Evolutionary conservation across 2,113 vertebrate genomes (phyloP).

Genomic region (Puma concolor): DNA sequence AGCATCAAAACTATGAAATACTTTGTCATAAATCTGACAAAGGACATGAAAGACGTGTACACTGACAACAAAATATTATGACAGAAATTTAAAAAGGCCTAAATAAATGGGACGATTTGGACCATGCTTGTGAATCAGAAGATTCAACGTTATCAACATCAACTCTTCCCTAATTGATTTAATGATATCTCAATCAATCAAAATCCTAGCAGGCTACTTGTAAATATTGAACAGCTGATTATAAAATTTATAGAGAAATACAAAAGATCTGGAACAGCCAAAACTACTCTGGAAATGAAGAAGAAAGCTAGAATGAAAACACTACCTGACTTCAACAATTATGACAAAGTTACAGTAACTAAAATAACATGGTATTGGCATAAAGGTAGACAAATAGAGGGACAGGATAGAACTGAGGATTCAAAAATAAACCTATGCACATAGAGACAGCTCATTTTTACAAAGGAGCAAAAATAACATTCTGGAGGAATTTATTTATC

Average conservation of each 20-base stretch:
- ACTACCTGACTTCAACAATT: neutral
- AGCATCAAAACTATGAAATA: neutral
- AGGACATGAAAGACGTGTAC: neutral
- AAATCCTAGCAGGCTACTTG: neutral
- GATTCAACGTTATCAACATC: neutral
- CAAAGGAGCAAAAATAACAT: neutral
- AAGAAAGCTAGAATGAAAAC: neutral
- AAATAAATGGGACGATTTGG: neutral
- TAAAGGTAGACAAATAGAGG: neutral
- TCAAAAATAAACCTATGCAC: neutral
- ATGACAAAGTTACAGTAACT: neutral
- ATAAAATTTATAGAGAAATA: neutral
- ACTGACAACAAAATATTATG: neutral
- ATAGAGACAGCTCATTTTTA: neutral
- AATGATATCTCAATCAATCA: neutral
- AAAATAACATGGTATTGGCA: neutral
- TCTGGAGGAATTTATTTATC: neutral
- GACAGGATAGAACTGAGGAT: neutral
- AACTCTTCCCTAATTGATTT: neutral
- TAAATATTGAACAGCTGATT: neutral
- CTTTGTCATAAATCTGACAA: neutral
- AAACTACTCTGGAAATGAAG: neutral
- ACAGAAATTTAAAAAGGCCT: neutral
- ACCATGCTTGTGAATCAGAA: neutral
- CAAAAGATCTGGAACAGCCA: neutral